Conservation (phyloP, 53 echinoderm and acorn worm genomes). For the Actinopyga echinites region DNA sequence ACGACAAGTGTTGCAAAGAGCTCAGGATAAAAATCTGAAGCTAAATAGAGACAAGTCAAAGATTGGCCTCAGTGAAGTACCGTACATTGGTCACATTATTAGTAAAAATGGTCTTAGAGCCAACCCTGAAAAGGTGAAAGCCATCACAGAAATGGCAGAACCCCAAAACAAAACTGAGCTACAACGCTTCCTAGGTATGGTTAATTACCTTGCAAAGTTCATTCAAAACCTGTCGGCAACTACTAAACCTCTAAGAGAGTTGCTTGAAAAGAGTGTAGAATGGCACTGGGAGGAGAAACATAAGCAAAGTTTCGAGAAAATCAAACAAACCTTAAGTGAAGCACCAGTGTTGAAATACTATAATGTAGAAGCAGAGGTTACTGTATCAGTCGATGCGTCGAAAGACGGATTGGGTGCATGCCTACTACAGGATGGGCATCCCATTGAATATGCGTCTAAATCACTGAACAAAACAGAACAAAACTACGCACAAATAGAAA, state of each 20-base stretch:
- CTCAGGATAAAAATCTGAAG: neutral
- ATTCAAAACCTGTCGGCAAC: conserved; percentile 43
- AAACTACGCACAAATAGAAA: conserved; percentile 17
- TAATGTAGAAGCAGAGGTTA: neutral
- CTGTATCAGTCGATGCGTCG: neutral
- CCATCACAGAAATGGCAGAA: conserved; percentile 31
- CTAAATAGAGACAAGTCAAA: conserved; percentile 45
- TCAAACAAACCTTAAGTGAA: neutral
- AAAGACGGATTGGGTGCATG: conserved; percentile 1
- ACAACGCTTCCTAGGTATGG: conserved; percentile 53
- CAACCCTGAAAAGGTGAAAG: conserved; percentile 22
- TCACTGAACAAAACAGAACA: neutral
- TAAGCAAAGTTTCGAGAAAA: conserved; percentile 10
- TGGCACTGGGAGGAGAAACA: conserved; percentile 55
- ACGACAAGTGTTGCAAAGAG: conserved; percentile 12
- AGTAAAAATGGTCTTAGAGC: conserved; percentile 21
- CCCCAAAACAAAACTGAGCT: conserved; percentile 32
- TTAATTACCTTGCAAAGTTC: conserved; percentile 48
- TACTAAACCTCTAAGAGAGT: conserved; percentile 26
- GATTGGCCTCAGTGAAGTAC: conserved; percentile 1
- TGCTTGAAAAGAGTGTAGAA: conserved; percentile 42
- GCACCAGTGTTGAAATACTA: conserved; percentile 15
- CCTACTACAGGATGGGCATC: conserved; percentile 3
- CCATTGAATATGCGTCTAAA: conserved; percentile 27
- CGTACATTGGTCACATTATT: conserved; percentile 45